These are phyloP conservation scores for Apoda limacodes DNA, from an alignment of 2,888 invertebrate genomes.

Conservation along the genomic window DNA sequence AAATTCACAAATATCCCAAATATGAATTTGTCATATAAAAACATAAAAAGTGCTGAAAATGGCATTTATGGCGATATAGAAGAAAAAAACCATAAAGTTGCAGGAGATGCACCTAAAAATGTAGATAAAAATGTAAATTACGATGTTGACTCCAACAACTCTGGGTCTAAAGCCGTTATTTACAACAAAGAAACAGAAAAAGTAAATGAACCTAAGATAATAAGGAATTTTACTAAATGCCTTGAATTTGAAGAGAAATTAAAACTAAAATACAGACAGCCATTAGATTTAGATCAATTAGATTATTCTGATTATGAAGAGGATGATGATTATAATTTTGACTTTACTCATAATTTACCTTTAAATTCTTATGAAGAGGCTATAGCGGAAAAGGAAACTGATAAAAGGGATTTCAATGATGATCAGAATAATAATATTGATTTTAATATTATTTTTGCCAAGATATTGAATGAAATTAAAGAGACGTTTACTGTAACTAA, in stretches of 20 bases:
- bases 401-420: slow-evolving; percentile 2
- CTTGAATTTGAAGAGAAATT: slow-evolving; percentile 28
- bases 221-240: slow-evolving; percentile 31
- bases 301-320: slow-evolving; percentile 4
- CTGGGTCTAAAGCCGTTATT: too few species aligned
- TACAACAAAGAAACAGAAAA: too few species aligned
- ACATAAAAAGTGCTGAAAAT: too few species aligned
- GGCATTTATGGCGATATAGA: too few species aligned
- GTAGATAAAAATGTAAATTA: too few species aligned
- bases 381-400: slow-evolving; percentile 9
- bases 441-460: slow-evolving; percentile 25
- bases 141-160: too few species aligned
- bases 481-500: slow-evolving; percentile 24
- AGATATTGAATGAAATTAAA: slow-evolving; percentile 26
- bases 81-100: too few species aligned
- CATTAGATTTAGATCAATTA: background rate
- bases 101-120: too few species aligned
- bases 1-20: too few species aligned
- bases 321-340: slow-evolving; percentile 6
- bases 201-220: slow-evolving; percentile 24
- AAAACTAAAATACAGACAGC: slow-evolving; percentile 14
- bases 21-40: too few species aligned
- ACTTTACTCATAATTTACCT: too few species aligned
- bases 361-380: slow-evolving; percentile 10
- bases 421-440: slow-evolving; percentile 10